Evolutionary conservation across 1,140 invertebrate genomes (phyloP).

Genomic region (Delia radicum): DNA sequence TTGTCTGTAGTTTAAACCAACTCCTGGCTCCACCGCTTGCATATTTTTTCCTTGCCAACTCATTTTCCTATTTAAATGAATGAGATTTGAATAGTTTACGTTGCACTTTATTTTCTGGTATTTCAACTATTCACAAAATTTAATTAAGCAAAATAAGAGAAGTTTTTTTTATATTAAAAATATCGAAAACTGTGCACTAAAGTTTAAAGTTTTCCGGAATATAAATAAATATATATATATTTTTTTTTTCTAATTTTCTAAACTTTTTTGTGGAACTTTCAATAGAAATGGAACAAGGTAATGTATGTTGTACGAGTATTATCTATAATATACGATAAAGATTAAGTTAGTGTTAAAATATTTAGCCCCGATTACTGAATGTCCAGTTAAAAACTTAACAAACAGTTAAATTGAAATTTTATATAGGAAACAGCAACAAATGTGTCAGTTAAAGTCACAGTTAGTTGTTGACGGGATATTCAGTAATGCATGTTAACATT

Average conservation of each 20-base stretch:
- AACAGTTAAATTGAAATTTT: too few relatives aligned
- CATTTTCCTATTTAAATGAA: neutral
- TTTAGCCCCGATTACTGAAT: too few relatives aligned
- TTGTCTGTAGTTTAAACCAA: too few relatives aligned
- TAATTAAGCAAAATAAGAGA: constrained; percentile 5
- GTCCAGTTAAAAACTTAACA: too few relatives aligned
- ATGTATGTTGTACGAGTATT: too few relatives aligned
- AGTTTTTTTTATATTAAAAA: neutral
- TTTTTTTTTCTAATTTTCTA: neutral
- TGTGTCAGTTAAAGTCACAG: too few relatives aligned
- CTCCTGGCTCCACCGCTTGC: neutral
- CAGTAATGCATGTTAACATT: too few relatives aligned
- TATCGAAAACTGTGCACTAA: neutral
- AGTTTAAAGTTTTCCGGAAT: neutral
- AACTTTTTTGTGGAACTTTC: neutral
- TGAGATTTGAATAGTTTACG: neutral
- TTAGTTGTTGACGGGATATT: too few relatives aligned
- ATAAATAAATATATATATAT: neutral
- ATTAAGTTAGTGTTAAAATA: too few relatives aligned
- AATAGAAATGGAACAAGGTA: too few relatives aligned
- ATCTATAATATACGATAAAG: too few relatives aligned
- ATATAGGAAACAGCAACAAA: too few relatives aligned
- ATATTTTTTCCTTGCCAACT: neutral
- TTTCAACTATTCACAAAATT: neutral
- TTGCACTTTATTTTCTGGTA: constrained; percentile 1